Base-by-base conservation (phyloP, 1,140 invertebrate genomes). In the Achatina immaculata region DNA sequence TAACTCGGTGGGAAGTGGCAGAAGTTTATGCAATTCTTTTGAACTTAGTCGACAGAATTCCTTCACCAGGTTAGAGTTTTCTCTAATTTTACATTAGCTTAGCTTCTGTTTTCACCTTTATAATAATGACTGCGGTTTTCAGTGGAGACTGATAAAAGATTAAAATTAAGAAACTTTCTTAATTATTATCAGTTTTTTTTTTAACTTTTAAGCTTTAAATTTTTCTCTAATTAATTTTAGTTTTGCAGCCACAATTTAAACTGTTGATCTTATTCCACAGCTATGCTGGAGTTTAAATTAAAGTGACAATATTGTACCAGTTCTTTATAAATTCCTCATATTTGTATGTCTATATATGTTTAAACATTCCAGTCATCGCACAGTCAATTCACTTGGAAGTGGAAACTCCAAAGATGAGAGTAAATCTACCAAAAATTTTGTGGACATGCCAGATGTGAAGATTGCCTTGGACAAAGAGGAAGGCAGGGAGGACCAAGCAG, bases 1-100 rank as follows among this genome's bases (percentile, higher is more conserved):
- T 66, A 90, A 90, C 79, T 91, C 90, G 0, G 82, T 89, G 75
- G 88, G 85, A 77, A 88, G 89, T 83, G 83, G 87, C 42, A 77
- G 85, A 42, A 87, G 90, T 74, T 82, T 86, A 48, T 87, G 87
- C 84, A 91, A 87, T 71, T 89, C 87, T 14, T 86, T 88, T 80
- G 87, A 85, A 48, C 82, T 89, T 7, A 90, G 88, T 85, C 86
- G 90, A n/a, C 90, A 91, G 65, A 90, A 90, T 75, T 91, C 90
- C 3, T 86, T 91, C 55, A 87, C 88, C 16, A 77, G 72, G 72
- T 75, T 40, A 31, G 65, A n/a, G n/a, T n/a, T n/a, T n/a, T n/a
- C n/a, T 55, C n/a, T n/a, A 14, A 55, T 16, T n/a, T 55, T 55
- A 55, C 14, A 55, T n/a, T 55, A 14, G 51, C 14, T 55, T n/a